These are phyloP conservation scores for Phalacrocorax pelagicus DNA, from an alignment of 2,113 vertebrate genomes.

Conservation along the genomic window DNA sequence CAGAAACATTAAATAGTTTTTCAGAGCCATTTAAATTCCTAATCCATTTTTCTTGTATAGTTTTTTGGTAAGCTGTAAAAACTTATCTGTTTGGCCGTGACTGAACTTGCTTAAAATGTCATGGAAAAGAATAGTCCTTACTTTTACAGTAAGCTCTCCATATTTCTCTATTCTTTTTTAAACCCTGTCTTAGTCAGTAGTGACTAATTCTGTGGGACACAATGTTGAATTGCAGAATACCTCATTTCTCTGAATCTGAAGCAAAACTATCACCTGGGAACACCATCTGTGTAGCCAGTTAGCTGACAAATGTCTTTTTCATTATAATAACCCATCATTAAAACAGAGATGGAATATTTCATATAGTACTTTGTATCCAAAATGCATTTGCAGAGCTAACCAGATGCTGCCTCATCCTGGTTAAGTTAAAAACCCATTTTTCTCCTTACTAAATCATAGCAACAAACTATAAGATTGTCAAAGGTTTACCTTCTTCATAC, in stretches of 20 bases:
- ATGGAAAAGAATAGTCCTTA: not conserved
- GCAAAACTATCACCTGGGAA: not conserved
- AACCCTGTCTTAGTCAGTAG: not conserved
- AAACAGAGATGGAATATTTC: not conserved
- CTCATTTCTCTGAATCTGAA: not conserved
- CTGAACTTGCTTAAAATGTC: not conserved
- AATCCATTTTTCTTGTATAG: not conserved
- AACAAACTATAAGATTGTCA: not conserved
- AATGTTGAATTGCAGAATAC: not conserved
- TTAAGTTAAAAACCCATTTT: not conserved
- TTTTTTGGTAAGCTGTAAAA: not conserved
- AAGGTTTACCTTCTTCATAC: not conserved
- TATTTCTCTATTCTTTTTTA: not conserved
- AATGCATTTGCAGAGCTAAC: not conserved
- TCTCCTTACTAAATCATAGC: not conserved
- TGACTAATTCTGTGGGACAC: not conserved
- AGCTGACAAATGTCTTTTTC: slow-evolving; percentile 8
- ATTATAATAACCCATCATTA: not conserved
- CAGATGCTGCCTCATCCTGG: not conserved
- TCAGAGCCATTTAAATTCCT: not conserved
- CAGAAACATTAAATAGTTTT: not conserved
- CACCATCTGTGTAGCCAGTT: not conserved
- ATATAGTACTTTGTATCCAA: not conserved
- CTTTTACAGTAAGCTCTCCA: not conserved
- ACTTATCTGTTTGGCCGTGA: not conserved